Base-by-base conservation (phyloP, 2,113 vertebrate genomes). In the Rhynchopsitta pachyrhyncha region DNA sequence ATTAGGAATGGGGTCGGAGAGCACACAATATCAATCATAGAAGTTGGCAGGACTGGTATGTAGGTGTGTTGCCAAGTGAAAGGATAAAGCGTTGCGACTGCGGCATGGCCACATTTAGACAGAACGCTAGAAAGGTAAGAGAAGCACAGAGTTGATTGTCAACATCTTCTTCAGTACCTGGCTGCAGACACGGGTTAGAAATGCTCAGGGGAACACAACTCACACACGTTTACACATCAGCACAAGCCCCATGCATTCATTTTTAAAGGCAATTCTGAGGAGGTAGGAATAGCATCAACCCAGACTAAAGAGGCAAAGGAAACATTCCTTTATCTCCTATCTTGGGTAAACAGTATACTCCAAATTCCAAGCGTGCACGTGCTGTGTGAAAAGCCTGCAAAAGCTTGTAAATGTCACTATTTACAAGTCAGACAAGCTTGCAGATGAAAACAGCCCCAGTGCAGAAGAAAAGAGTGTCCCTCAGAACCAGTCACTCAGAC, bases 31-130 rank as follows among this genome's bases (percentile, higher is more conserved):
- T 99, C 99, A 50, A 99, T 98, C 99, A 99, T 99, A 78, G 98
- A 99, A 10, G 98, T 97, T 10, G 99, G 99, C 12, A 99, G 98
- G 82, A 99, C 99, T 0, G 99, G 99, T 44, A 99, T 98, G 60
- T 99, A 99, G 46, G 99, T 99, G 95, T 99, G 99, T 96, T 99
- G 99, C 99, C 99, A 99, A 79, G 99, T 99, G 98, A 99, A 99
- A 2, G 99, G 99, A 87, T 99, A 99, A 17, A 99, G 98, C 4
- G 98, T 98, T 50, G 99, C 99, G 73, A 99, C 98, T 83, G 98
- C 99, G 0, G 99, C 99, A 19, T 99, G 99, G 79, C 98, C 97
- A 97, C 99, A 99, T 74, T 98, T 99, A 37, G 99, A 99, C 92
- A 99, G 97, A 60, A 99, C 99, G 88, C 99, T 99, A 96, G 75